These are phyloP conservation scores for Aleiodes leptofemur DNA, from an alignment of 2,888 invertebrate genomes.

Conservation along the genomic window DNA sequence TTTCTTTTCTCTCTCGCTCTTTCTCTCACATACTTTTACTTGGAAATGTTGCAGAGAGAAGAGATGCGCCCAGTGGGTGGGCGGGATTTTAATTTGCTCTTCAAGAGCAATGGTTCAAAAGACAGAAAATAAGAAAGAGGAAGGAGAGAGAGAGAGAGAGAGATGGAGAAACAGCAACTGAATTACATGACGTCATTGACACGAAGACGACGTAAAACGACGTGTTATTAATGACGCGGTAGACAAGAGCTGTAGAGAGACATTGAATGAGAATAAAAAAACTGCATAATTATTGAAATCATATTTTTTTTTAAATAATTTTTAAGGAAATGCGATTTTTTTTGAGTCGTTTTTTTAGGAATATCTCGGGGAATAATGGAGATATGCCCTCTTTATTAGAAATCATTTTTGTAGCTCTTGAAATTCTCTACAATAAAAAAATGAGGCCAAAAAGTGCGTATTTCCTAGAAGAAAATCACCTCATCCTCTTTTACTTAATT, in stretches of 20 bases:
- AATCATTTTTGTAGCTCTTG: no score
- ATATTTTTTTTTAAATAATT: not conserved
- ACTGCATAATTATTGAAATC: not conserved
- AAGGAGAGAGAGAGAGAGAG: constrained; percentile 24
- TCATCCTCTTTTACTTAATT: no score
- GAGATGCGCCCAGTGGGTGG: constrained; percentile 48
- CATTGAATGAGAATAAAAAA: not conserved
- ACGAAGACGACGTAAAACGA: constrained; percentile 10
- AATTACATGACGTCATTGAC: constrained; percentile 31
- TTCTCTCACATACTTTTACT: not conserved
- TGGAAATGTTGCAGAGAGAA: no score
- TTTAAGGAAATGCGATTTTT: no score
- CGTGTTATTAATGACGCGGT: constrained; percentile 14
- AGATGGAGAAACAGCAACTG: not conserved
- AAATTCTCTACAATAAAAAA: no score
- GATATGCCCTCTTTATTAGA: no score
- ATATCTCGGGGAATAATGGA: no score
- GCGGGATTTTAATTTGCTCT: constrained; percentile 55
- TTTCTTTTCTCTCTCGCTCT: constrained; percentile 10
- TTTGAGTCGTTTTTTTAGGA: no score
- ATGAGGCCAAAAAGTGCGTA: no score
- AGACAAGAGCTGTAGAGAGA: not conserved
- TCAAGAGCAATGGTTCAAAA: constrained; percentile 48
- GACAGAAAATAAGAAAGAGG: constrained; percentile 42
- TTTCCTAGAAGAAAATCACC: no score